These are phyloP conservation scores for Plumapathes pennacea DNA, from an alignment of 92 coral and sea anemone species.

Conservation along the genomic window DNA sequence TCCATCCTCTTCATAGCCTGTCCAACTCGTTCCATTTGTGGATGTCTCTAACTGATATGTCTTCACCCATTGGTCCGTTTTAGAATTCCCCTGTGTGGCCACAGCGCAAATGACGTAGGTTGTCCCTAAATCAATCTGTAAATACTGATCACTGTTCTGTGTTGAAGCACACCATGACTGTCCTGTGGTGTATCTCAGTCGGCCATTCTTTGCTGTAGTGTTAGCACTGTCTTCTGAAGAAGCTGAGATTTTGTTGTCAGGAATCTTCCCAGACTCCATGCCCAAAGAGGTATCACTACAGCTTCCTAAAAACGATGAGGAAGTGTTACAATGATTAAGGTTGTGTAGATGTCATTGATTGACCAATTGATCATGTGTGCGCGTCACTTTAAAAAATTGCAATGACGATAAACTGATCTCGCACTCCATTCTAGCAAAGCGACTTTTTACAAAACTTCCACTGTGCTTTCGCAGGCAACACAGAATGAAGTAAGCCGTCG, in stretches of 20 bases:
- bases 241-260: constrained; percentile 10
- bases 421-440: no score
- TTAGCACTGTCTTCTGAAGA: neutral
- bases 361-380: no score
- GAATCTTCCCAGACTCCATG: neutral
- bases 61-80: constrained; percentile 31
- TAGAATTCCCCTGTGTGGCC: constrained; percentile 35
- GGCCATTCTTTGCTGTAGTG: constrained; percentile 29
- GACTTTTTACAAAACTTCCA: no score
- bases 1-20: constrained; percentile 7
- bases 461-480: no score
- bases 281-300: constrained; percentile 26
- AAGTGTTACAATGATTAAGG: no score
- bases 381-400: no score
- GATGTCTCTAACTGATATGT: constrained; percentile 5
- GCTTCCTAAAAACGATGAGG: no score
- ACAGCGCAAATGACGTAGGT: constrained; percentile 30
- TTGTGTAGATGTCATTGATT: no score
- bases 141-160: constrained; percentile 2
- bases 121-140: constrained; percentile 31
- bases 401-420: no score
- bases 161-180: constrained; percentile 37
- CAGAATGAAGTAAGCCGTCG: no score
- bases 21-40: constrained; percentile 1
- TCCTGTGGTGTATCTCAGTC: constrained; percentile 5